A percentile compares a stretch with the other conserved stretches of the same genome.
These are phyloP conservation scores for Hephaestus fuliginosus DNA, from an alignment of 2,797 vertebrate genomes.

Conservation along the genomic window DNA sequence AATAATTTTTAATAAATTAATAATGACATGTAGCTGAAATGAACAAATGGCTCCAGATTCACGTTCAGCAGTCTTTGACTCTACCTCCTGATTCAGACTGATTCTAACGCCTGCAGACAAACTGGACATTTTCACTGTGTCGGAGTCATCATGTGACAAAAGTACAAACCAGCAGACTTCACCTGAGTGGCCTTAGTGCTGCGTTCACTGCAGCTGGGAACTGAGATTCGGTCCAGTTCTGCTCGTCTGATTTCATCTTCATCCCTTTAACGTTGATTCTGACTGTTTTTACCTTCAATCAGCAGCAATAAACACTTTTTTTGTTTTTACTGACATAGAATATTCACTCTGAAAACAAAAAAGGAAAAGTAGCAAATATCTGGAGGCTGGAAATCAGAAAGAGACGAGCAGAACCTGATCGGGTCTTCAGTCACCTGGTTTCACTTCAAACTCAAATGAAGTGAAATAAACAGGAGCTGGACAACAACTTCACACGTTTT, in stretches of 20 bases:
- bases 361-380: too few species aligned
- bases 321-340: too few species aligned
- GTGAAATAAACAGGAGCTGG: too few species aligned
- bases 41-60: not conserved
- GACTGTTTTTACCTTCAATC: not conserved
- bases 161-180: slow-evolving; percentile 27
- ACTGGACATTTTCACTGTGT: not conserved
- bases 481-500: not conserved
- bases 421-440: not conserved
- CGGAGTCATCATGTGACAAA: not conserved
- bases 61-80: not conserved
- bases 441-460: too few species aligned
- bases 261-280: not conserved
- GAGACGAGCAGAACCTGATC: too few species aligned
- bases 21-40: not conserved
- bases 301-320: slow-evolving; percentile 19
- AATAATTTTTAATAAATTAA: not conserved
- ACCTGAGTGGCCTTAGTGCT: slow-evolving; percentile 60
- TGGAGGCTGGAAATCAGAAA: not conserved
- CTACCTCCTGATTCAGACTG: slow-evolving; percentile 34
- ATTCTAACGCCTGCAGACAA: slow-evolving; percentile 7
- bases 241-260: not conserved
- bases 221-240: not conserved
- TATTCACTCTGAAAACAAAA: not conserved
- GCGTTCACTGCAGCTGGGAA: slow-evolving; percentile 40